phyloP scores from a whole-genome alignment of 2,797 vertebrate species.

The Poecilia velifera region DNA sequence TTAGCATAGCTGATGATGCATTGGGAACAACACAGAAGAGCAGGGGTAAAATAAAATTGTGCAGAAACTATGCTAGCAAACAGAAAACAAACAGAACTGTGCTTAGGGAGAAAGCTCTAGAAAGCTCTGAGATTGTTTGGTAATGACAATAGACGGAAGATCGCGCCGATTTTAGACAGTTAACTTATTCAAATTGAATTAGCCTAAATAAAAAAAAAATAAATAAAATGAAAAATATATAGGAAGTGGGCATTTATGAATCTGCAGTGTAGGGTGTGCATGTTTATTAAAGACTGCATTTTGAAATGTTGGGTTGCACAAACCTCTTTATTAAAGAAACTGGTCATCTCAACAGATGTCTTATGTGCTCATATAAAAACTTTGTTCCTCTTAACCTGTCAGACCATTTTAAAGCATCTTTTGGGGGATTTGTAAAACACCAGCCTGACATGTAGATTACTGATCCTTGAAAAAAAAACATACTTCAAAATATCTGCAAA shows the following conservation, averaged over 20 bases:
- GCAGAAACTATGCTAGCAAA: constrained; percentile 23
- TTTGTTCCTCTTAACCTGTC: constrained; percentile 59
- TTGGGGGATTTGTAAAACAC: constrained; percentile 46
- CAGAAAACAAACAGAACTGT: constrained; percentile 21
- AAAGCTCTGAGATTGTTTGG: constrained; percentile 10
- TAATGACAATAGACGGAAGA: background rate
- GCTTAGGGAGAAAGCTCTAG: constrained; percentile 12
- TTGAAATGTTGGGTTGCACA: background rate
- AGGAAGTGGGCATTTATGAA: background rate
- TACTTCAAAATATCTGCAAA: background rate
- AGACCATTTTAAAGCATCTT: constrained; percentile 40
- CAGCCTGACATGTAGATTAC: constrained; percentile 38
- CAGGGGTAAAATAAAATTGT: constrained; percentile 25
- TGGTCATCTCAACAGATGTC: too few species aligned
- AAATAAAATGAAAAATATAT: background rate
- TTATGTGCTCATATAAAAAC: background rate
- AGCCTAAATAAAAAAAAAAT: background rate
- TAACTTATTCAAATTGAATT: background rate
- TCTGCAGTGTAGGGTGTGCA: background rate
- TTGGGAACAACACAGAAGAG: constrained; percentile 35
- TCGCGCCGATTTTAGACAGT: background rate
- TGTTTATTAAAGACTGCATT: background rate
- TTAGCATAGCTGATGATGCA: constrained; percentile 61
- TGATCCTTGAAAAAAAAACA: constrained; percentile 36
- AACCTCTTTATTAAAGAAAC: background rate